Percentiles rank a stretch among this genome's conserved stretches.
phyloP scores from a whole-genome alignment of 1,140 invertebrate genomes.

The Octopus sinensis region DNA sequence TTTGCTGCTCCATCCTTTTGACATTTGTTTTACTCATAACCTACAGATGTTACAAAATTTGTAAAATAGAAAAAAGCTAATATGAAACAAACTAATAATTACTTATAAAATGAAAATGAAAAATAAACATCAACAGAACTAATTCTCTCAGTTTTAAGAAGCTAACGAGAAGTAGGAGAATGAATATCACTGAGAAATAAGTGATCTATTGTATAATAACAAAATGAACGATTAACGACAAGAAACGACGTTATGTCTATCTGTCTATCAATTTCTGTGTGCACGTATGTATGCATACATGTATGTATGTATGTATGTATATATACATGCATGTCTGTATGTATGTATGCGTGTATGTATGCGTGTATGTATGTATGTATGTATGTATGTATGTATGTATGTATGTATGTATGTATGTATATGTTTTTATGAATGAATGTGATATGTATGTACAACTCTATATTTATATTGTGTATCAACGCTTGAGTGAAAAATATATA shows the following conservation, averaged over 20 bases:
- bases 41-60: constrained; percentile 36
- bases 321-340: not conserved
- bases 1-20: constrained; percentile 63
- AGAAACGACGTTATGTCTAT: not conserved
- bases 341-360: not conserved
- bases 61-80: constrained; percentile 12
- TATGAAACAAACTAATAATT: not conserved
- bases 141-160: no score
- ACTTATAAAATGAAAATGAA: no score
- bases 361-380: not conserved
- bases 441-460: no score
- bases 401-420: not conserved
- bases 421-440: no score
- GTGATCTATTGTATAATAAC: no score
- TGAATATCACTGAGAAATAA: no score
- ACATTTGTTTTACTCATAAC: constrained; percentile 57
- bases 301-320: not conserved
- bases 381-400: not conserved
- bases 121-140: no score
- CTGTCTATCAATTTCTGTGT: not conserved
- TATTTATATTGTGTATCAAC: no score
- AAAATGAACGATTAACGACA: no score
- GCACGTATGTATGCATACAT: not conserved
- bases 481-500: no score
- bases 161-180: no score